Percentiles rank a stretch among this genome's conserved stretches.
Evolutionary conservation across 2,888 invertebrate species (phyloP).

Genomic region (Drosophila paranaensis): DNA sequence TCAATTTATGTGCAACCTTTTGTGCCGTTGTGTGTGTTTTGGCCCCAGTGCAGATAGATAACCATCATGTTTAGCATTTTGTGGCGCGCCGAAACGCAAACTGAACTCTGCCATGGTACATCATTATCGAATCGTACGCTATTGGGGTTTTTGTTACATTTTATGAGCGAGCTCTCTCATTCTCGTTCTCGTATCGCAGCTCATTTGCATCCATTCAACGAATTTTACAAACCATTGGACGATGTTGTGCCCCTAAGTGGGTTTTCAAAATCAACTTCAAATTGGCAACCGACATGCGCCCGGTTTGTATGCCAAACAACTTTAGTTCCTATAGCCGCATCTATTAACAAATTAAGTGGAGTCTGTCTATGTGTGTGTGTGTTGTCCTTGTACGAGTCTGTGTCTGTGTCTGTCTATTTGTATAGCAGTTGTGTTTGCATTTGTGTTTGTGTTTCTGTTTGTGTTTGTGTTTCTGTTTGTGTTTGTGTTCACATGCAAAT

Average conservation of each 20-base stretch:
- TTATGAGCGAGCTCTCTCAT: conserved; percentile 1
- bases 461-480: conserved; percentile 14
- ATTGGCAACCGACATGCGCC: conserved; percentile 37
- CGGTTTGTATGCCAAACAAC: conserved; percentile 41
- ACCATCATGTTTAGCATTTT: conserved; percentile 7
- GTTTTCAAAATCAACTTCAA: conserved; percentile 50
- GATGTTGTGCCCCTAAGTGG: conserved; percentile 36
- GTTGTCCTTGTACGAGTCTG: background rate
- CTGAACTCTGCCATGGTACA: background rate
- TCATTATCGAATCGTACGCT: conserved; percentile 14
- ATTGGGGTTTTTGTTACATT: conserved; percentile 5
- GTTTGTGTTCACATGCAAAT: conserved; percentile 39
- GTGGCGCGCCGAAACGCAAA: background rate
- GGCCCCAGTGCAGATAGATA: background rate
- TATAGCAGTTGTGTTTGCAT: conserved; percentile 5
- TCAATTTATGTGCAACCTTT: conserved; percentile 1
- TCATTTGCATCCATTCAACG: conserved; percentile 42
- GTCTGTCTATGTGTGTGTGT: conserved; percentile 7
- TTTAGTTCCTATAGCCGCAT: conserved; percentile 42
- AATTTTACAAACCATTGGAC: conserved; percentile 37
- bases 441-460: conserved; percentile 11
- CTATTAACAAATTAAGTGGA: conserved; percentile 62
- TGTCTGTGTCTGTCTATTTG: conserved; percentile 14
- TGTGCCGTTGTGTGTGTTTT: background rate
- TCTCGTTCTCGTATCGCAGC: conserved; percentile 15